These are phyloP conservation scores for Elachura formosa DNA, from an alignment of 2,113 vertebrate species.

Conservation along the genomic window DNA sequence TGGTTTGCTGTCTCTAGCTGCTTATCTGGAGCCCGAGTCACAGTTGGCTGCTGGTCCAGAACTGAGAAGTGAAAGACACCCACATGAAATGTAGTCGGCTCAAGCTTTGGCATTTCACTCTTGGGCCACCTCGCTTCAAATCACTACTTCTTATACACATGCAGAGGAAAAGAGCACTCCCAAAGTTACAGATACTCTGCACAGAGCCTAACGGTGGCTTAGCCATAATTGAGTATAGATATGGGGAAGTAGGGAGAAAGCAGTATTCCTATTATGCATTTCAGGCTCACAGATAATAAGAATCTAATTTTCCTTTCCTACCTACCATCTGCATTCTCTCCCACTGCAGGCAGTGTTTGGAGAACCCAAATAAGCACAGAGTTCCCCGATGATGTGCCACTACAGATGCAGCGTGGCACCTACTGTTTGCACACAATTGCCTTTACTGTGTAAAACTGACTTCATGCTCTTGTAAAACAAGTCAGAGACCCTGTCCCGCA, in stretches of 20 bases:
- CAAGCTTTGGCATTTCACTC: neutral
- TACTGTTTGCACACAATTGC: neutral
- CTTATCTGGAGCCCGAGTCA: neutral
- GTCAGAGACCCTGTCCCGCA: neutral
- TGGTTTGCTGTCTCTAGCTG: neutral
- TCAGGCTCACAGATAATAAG: neutral
- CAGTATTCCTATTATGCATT: neutral
- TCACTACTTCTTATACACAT: neutral
- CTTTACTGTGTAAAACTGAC: neutral
- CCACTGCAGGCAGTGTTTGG: neutral
- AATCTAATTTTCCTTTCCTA: neutral
- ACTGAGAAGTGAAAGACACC: neutral
- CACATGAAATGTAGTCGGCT: neutral
- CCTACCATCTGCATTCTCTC: neutral
- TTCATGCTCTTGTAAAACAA: neutral
- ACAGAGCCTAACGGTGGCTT: neutral
- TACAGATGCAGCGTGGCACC: neutral
- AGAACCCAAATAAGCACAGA: neutral
- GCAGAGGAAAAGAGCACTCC: neutral
- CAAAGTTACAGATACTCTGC: neutral
- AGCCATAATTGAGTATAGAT: neutral
- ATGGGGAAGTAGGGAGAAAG: accelerated
- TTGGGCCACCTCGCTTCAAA: accelerated
- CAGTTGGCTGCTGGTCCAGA: constrained; percentile 41
- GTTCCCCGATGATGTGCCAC: neutral